Base-by-base conservation (phyloP, 2,888 invertebrate species). In the Noctua comes region DNA sequence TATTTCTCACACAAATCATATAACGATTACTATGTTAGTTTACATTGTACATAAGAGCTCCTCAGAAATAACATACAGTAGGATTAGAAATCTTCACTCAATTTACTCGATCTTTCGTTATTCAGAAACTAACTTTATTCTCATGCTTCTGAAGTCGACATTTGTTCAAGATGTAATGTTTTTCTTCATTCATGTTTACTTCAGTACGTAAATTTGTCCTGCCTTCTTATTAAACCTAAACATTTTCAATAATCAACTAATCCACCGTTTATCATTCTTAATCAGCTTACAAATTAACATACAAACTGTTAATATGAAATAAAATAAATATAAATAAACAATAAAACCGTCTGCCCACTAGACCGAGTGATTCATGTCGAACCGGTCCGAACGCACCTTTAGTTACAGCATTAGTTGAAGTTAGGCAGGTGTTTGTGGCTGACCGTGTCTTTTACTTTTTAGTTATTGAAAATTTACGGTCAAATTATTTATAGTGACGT, bases 331-430 rank as follows among this genome's bases (percentile, higher is more conserved):
- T 77, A 89, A 88, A 84, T 83, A 89, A 84, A 88, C 85, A 80
- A 88, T 87, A 85, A 87, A 83, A 24, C 78, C 46, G 82, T 87
- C 80, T 83, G 79, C 62, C 77, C 51, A 84, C 79, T 79, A 85
- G 75, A 83, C 76, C 71, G 48, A 73, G 46, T 82, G 89, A 88
- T 88, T 86, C 90, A 86, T 81, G 82, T 72, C 76, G 40, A n/a
- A 83, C 89, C 89, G 84, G 89, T 90, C 83, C 7, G 24, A 77
- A 78, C 79, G 83, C 90, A 89, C 90, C 90, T 90, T 89, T 89
- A 82, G 82, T 79, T 86, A 64, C 59, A 76, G 78, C 75, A 81
- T 90, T 88, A 85, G 88, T 83, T 84, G 68, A 76, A 75, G 48
- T 82, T 87, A 73, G 85, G 82, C 89, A 90, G 89, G 90, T 89